Evolutionary conservation across 2,113 vertebrate species (phyloP).

Genomic region (Lonchura striata): DNA sequence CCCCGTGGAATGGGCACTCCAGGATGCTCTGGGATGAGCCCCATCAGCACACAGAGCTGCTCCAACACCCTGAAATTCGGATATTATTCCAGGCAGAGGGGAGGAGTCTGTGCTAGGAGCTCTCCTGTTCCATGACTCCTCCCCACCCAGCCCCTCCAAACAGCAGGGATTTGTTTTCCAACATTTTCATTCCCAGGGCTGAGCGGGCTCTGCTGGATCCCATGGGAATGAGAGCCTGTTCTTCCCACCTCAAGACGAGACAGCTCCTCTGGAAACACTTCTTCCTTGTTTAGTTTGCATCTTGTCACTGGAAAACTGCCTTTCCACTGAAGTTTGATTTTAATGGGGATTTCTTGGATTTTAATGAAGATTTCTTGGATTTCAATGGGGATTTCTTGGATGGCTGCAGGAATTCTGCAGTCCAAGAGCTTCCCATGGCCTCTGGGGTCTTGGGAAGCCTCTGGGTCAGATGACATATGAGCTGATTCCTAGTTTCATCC

Average conservation of each 20-base stretch:
- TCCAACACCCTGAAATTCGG: not conserved
- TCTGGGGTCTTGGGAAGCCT: not conserved
- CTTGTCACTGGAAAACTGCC: not conserved
- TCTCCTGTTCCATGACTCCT: not conserved
- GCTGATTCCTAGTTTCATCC: not conserved
- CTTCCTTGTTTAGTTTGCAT: not conserved
- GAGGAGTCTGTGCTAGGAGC: not conserved
- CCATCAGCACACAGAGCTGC: not conserved
- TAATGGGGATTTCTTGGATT: not conserved
- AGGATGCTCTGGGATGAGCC: not conserved
- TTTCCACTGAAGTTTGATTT: not conserved
- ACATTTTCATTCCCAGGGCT: not conserved
- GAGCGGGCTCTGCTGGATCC: not conserved
- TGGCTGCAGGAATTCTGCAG: not conserved
- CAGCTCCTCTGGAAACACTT: not conserved
- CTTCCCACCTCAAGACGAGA: not conserved
- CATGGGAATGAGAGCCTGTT: not conserved
- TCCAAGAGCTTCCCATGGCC: not conserved
- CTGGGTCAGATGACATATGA: not conserved
- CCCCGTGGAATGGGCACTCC: not conserved
- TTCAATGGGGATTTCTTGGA: not conserved
- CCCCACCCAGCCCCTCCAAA: not conserved
- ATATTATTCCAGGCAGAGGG: not conserved
- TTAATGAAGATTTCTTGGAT: not conserved
- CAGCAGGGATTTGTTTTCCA: not conserved